Base-by-base conservation (phyloP, 1,140 invertebrate genomes). In the Tetragonula clypearis region DNA sequence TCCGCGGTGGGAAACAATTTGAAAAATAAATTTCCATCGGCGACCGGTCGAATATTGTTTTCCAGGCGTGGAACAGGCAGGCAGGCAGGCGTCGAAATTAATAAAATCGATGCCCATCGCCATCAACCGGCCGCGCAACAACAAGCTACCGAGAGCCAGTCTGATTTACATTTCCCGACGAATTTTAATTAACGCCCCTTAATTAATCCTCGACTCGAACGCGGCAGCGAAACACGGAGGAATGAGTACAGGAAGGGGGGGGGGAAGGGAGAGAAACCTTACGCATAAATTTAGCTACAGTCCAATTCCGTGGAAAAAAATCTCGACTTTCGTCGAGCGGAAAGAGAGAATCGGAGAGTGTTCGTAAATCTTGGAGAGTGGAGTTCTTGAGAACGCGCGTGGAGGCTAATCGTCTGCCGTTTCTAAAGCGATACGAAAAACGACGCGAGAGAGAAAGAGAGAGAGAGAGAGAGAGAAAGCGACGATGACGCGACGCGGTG, bases 151-250 rank as follows among this genome's bases (percentile, higher is more conserved):
- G 53, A 76, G 60, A 56, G 68, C 23, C 72, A 23, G 23, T 15
- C 82, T 79, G 76, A 79, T 84, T 84, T 84, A 71, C 82, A 76
- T 84, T 84, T 79, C 5, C 80, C 68, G 21, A 66, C 60, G 76
- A 72, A 84, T 84, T 79, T 84, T 84, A 84, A 84, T 84, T 84
- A 84, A 84, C 66, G 76, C 41, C 68, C 76, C 56, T 84, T 84
- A 84, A 84, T 84, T 84, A 84, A 84, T 84, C 76, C 82, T 58
- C 73, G 60, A 56, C 62, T 58, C 82, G 66, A 41, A 41, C 15
- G 19, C 6, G 8, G 41, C 41, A 35, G 55, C 30, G 53, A 19
- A 41, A 19, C 41, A 49, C 19, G 14, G 5, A 26, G 1, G 21
- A 6, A 9, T 4, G 35, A 14, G 19, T 30, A 1, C 30, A n/a